Conservation (phyloP, 2,797 vertebrate species). For the Poecilia velifera region DNA sequence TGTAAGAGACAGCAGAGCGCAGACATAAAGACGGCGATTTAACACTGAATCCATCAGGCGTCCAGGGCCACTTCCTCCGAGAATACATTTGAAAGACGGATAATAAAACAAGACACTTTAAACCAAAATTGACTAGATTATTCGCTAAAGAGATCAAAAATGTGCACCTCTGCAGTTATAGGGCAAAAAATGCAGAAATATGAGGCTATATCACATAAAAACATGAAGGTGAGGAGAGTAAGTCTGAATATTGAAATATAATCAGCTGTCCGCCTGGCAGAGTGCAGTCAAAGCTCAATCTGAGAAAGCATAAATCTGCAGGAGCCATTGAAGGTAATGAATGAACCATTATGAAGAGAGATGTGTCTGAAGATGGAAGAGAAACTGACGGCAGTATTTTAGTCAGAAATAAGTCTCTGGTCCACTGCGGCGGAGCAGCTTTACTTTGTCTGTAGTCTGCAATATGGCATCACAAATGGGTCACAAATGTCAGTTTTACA, state of each 20-base stretch:
- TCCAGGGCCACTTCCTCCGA: background rate
- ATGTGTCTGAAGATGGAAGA: slow-evolving; percentile 44
- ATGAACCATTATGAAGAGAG: slow-evolving; percentile 55
- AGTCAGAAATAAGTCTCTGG: slow-evolving; percentile 2
- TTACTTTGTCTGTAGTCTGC: slow-evolving; percentile 22
- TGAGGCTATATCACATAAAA: background rate
- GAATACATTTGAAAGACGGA: background rate
- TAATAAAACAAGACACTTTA: background rate
- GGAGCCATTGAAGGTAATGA: slow-evolving; percentile 51
- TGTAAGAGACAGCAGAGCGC: background rate
- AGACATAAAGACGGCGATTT: slow-evolving; percentile 1
- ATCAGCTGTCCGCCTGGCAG: slow-evolving; percentile 58
- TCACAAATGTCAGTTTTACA: too few relatives aligned
- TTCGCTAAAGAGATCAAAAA: background rate
- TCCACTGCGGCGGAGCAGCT: background rate
- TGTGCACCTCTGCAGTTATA: background rate
- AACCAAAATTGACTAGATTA: background rate
- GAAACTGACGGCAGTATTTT: slow-evolving; percentile 36
- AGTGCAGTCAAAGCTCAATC: slow-evolving; percentile 39
- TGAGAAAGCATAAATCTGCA: slow-evolving; percentile 58
- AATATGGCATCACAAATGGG: background rate
- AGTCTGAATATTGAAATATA: slow-evolving; percentile 54
- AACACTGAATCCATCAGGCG: background rate
- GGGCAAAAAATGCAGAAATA: background rate
- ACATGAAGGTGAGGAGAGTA: slow-evolving; percentile 30